Evolutionary conservation across 2,888 invertebrate species (phyloP).

Genomic region (Phengaris alcon): DNA sequence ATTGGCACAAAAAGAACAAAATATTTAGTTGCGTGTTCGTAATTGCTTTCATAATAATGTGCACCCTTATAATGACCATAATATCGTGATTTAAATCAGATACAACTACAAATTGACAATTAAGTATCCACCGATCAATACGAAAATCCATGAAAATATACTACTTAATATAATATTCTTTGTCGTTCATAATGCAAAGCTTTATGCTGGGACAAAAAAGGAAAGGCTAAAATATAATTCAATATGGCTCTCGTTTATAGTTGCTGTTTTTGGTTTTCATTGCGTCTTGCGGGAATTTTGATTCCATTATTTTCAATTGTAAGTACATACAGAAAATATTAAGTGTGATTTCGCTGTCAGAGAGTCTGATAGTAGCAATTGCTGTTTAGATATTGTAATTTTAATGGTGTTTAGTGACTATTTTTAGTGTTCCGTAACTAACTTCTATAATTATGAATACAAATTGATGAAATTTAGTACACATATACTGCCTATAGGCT

Average conservation of each 20-base stretch:
- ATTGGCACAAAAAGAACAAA: not conserved
- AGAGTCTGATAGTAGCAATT: not conserved
- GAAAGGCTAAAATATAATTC: not conserved
- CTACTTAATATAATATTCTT: not conserved
- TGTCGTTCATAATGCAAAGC: too few relatives aligned
- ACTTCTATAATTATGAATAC: too few relatives aligned
- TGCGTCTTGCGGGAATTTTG: constrained; percentile 66
- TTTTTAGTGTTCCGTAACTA: too few relatives aligned
- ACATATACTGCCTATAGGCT: too few relatives aligned
- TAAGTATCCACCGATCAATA: not conserved
- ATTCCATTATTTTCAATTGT: constrained; percentile 64
- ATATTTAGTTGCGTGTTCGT: constrained; percentile 10
- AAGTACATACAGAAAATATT: constrained; percentile 40
- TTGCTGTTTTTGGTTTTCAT: constrained; percentile 74
- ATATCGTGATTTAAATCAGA: constrained; percentile 14
- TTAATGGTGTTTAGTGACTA: too few relatives aligned
- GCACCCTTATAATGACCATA: not conserved
- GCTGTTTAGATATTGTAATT: not conserved
- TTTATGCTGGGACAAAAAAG: not conserved
- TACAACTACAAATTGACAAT: constrained; percentile 20
- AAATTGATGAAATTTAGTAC: too few relatives aligned
- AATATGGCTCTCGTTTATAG: constrained; percentile 68
- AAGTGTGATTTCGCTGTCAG: not conserved
- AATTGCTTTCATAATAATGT: constrained; percentile 12
- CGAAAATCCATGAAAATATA: not conserved